phyloP scores from a whole-genome alignment of 2,113 vertebrate species.

The Lethenteron camtschaticum region DNA sequence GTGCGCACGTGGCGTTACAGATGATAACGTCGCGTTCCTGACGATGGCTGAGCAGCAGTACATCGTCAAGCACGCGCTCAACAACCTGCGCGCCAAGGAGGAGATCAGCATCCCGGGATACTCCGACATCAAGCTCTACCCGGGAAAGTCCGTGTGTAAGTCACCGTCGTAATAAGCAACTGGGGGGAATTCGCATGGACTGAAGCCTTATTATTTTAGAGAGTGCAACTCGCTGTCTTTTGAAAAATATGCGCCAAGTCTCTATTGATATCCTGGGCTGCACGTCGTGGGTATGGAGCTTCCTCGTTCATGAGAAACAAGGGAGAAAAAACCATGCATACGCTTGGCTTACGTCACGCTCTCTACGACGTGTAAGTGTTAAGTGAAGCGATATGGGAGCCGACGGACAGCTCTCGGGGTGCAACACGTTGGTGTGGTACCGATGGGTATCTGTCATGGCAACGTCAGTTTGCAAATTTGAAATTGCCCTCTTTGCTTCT shows the following conservation, averaged over 20 bases:
- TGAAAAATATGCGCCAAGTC: neutral
- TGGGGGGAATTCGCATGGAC: neutral
- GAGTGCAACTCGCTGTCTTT: neutral
- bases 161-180: neutral
- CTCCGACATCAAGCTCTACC: constrained; percentile 56
- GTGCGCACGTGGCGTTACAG: constrained; percentile 20
- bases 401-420: too few relatives aligned
- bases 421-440: too few relatives aligned
- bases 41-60: constrained; percentile 75
- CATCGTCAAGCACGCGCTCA: constrained; percentile 79
- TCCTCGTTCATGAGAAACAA: neutral
- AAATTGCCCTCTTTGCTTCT: too few relatives aligned
- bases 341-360: neutral
- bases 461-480: too few relatives aligned
- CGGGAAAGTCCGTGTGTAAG: constrained; percentile 85
- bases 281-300: neutral
- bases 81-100: constrained; percentile 60
- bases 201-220: neutral
- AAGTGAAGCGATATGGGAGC: too few relatives aligned
- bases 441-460: too few relatives aligned
- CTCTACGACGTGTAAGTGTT: too few relatives aligned
- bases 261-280: neutral
- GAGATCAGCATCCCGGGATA: constrained; percentile 71
- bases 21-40: constrained; percentile 55
- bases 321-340: neutral